These are phyloP conservation scores for Eretmocerus hayati DNA, from an alignment of 2,888 invertebrate genomes.

Conservation along the genomic window DNA sequence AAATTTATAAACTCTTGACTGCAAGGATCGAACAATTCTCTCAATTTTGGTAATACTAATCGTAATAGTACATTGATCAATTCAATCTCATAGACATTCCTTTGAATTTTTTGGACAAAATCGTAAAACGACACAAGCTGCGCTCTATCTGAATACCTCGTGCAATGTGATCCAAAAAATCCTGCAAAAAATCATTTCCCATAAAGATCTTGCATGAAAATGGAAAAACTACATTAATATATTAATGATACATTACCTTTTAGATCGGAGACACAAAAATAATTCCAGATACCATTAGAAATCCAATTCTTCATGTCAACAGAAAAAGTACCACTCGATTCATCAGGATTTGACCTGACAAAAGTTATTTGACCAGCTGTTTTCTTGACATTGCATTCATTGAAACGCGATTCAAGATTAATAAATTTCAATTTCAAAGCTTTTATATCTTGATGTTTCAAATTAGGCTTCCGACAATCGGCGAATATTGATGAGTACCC, in stretches of 20 bases:
- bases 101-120: conserved; percentile 34
- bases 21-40: conserved; percentile 21
- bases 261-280: conserved; percentile 24
- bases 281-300: conserved; percentile 39
- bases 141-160: conserved; percentile 31
- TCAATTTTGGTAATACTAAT: conserved; percentile 29
- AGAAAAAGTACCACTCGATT: neutral
- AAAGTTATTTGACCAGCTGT: conserved; percentile 8
- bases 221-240: neutral
- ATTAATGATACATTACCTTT: conserved; percentile 27
- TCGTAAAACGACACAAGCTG: conserved; percentile 32
- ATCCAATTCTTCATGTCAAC: conserved; percentile 25
- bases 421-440: conserved; percentile 4
- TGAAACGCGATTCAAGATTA: conserved; percentile 1
- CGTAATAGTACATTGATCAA: conserved; percentile 29
- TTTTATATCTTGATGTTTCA: conserved; percentile 4
- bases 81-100: conserved; percentile 28
- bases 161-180: conserved; percentile 26
- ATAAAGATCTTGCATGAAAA: neutral
- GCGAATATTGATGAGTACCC: neutral
- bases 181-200: conserved; percentile 21
- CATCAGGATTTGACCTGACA: neutral
- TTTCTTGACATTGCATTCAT: conserved; percentile 7
- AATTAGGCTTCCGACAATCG: neutral
- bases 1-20: conserved; percentile 28